Base-by-base conservation (phyloP, 1,140 invertebrate species). In the Alviniconcha marisindica region DNA sequence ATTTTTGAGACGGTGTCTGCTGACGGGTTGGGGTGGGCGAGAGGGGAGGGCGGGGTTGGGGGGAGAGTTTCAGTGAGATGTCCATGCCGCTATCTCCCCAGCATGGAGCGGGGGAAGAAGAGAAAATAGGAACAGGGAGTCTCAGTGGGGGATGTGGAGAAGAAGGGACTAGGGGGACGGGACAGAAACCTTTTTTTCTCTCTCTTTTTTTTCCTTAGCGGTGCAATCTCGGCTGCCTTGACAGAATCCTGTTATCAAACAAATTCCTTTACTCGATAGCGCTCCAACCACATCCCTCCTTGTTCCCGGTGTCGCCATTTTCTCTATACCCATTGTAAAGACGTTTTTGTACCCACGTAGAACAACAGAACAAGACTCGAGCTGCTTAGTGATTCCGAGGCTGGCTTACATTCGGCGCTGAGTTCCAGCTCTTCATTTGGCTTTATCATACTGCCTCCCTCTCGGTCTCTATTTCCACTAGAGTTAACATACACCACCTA, bases 201-300 rank as follows among this genome's bases (percentile, higher is more conserved):
- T 51, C 21, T 21, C 21, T 73, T 28, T 73, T 73, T 21, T 73
- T n/a, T 73, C 28, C 76, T 36, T 36, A 3, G 7, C 31, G 77
- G 5, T 40, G 31, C 54, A 66, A 80, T 80, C 78, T 66, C 56
- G 60, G 56, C 40, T 80, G 36, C 60, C 51, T 44, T 80, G 78
- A 80, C 78, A 80, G 78, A 80, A 80, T 66, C 56, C 78, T 69
- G 78, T 80, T 80, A 66, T 69, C 60, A 44, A 80, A 80, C 56
- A 44, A 66, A 80, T 80, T 80, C 78, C 78, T 66, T 60, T 38
- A 80, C 51, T 80, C 36, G 78, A 40, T 44, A 63, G 78, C 44
- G 42, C 60, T 38, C 77, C 77, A 14, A 24, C 56, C 56, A n/a
- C 78, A 28, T 80, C 78, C 56, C 2, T 80, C 36, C 63, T 33